Base-by-base conservation (phyloP, 1,140 invertebrate genomes). In the Zaprionus camerounensis region DNA sequence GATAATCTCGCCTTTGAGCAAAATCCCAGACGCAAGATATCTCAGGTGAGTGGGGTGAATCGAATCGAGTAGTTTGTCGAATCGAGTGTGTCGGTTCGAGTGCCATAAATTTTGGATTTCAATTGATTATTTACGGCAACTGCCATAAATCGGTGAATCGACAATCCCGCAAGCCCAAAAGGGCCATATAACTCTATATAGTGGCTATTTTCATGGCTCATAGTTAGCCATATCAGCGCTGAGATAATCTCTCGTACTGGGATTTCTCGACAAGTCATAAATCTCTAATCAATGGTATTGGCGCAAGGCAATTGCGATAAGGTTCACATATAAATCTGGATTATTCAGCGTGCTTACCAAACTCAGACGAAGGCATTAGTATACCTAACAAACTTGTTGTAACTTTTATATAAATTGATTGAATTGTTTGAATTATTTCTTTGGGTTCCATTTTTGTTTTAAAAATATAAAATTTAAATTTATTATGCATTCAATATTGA, bases 11-110 rank as follows among this genome's bases (percentile, higher is more conserved):
- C 81, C 24, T 93, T 77, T 46, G 92, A 93, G 69, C 91, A 91
- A 75, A 87, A 92, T 77, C 92, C 92, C 51, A 78, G 81, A 63
- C 80, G 92, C 44, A 93, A 93, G 92, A 92, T 92, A 65, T 93
- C 92, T 71, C 92, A 93, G 85, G 92, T 93, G 59, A 92, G 76
- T 83, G 31, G 49, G 4, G 26, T 13, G 1, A 7, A 20, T 61
- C 44, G 34, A 49, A 34, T 63, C 36, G 17, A 46, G 26, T 36
- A 69, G 28, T 57, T 31, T 59, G 53, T 36, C 41, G 69, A 88
- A 75, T 71, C 67, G 13, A 66, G 73, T 61, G 56, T 59, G 46
- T 15, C 51, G 41, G 62, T 73, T 26, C 20, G 44, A 26, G 15
- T 57, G 49, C 51, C 59, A 49, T 76, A 71, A 66, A 80, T 67